Percentiles rank a stretch among this genome's conserved stretches.
Evolutionary conservation across 1,140 invertebrate genomes (phyloP).

Genomic region (Drosophila simulans): DNA sequence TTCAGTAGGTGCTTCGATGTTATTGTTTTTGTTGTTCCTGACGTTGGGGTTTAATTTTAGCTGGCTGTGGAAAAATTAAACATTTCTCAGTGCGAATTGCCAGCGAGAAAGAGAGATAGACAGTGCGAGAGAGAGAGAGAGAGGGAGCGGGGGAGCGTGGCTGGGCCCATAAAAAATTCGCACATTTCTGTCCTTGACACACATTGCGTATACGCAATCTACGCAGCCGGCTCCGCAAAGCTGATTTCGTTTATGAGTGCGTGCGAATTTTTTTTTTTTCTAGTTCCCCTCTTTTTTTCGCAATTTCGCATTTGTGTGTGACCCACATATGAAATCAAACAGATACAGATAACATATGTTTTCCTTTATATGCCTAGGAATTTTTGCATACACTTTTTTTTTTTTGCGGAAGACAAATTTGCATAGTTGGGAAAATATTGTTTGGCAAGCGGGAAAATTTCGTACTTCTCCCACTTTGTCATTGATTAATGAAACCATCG

Average conservation of each 20-base stretch:
- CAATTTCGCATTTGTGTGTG: constrained; percentile 41
- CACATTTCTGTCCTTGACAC: constrained; percentile 84
- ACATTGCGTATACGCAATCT: constrained; percentile 82
- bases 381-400: constrained; percentile 1
- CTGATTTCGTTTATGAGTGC: constrained; percentile 57
- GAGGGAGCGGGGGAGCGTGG: constrained; percentile 4
- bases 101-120: constrained; percentile 6
- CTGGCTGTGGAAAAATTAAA: constrained; percentile 55
- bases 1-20: constrained; percentile 66
- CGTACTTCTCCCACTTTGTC: constrained; percentile 3
- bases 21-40: constrained; percentile 18
- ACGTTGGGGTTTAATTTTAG: constrained; percentile 71
- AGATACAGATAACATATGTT: constrained; percentile 74
- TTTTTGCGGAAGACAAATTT: constrained; percentile 37
- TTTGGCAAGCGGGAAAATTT: not conserved
- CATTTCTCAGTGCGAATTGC: constrained; percentile 50
- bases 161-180: constrained; percentile 65
- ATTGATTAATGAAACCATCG: constrained; percentile 42
- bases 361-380: constrained; percentile 29
- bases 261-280: constrained; percentile 50
- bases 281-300: constrained; percentile 14
- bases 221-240: constrained; percentile 58
- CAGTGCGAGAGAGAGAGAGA: not conserved
- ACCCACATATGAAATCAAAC: constrained; percentile 72
- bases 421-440: constrained; percentile 8